Evolutionary conservation across 2,797 vertebrate species (phyloP).

Genomic region (Aldrovandia affinis): DNA sequence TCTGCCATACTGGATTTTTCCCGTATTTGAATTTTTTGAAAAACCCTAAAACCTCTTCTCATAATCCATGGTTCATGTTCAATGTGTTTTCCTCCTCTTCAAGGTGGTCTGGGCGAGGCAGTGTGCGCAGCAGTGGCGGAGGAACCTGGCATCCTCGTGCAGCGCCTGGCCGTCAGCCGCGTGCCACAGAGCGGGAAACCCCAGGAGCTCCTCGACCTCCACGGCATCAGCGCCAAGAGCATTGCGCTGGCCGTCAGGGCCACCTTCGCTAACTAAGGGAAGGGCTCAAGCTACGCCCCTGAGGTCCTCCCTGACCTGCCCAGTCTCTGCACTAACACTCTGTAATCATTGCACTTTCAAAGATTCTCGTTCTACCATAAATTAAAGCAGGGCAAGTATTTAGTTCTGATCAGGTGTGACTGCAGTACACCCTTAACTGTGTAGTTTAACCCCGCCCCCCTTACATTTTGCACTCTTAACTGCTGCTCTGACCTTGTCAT

Average conservation of each 20-base stretch:
- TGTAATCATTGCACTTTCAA: neutral
- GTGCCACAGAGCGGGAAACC: conserved; percentile 76
- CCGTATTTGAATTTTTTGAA: too few species aligned
- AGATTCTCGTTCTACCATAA: neutral
- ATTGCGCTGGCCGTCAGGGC: conserved; percentile 71
- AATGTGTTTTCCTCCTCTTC: neutral
- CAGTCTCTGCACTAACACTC: conserved; percentile 5
- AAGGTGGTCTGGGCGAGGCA: conserved; percentile 84
- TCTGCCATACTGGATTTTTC: too few species aligned
- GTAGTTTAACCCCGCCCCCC: neutral
- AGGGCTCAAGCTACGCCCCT: neutral
- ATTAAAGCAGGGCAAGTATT: neutral
- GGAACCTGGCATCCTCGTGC: conserved; percentile 73
- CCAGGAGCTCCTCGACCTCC: conserved; percentile 73
- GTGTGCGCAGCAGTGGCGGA: conserved; percentile 74
- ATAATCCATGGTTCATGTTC: neutral
- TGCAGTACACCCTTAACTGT: neutral
- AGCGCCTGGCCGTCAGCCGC: conserved; percentile 73
- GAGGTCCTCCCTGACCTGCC: neutral
- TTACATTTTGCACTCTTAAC: neutral
- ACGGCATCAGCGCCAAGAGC: conserved; percentile 75
- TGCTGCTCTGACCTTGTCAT: neutral
- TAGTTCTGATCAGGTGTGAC: neutral
- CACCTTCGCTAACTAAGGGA: conserved; percentile 30
- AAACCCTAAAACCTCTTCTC: neutral